A percentile compares a stretch with the other conserved stretches of the same genome.
Conservation (phyloP, 2,113 vertebrate genomes). For the Falco punctatus region DNA sequence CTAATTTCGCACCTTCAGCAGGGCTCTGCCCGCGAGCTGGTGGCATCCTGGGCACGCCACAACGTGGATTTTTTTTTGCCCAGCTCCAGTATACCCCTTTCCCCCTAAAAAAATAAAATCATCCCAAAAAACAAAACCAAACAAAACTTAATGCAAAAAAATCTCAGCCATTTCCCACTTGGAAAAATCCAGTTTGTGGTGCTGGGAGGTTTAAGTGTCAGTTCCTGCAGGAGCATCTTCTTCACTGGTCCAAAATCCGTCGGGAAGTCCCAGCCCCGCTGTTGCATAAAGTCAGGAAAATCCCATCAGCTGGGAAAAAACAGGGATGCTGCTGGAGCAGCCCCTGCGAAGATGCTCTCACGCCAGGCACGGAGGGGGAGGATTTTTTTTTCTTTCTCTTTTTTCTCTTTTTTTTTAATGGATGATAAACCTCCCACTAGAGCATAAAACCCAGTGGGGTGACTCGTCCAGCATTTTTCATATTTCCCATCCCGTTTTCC, state of each 20-base stretch:
- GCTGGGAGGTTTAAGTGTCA: neutral
- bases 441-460: neutral
- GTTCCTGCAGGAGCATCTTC: neutral
- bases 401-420: neutral
- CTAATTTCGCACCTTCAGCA: slow-evolving; percentile 79
- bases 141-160: neutral
- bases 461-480: neutral
- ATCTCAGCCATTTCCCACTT: neutral
- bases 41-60: neutral
- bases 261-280: neutral
- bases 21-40: slow-evolving; percentile 1
- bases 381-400: neutral
- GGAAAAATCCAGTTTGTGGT: neutral
- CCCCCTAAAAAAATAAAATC: neutral
- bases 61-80: neutral
- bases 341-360: neutral
- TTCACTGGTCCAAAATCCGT: neutral
- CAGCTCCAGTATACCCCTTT: neutral
- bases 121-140: neutral
- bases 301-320: neutral
- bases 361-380: neutral
- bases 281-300: neutral
- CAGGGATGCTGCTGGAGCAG: neutral
- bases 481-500: neutral
- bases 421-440: slow-evolving; percentile 54